These are phyloP conservation scores for Yasuhikotakia modesta DNA, from an alignment of 2,797 vertebrate genomes.

Conservation along the genomic window DNA sequence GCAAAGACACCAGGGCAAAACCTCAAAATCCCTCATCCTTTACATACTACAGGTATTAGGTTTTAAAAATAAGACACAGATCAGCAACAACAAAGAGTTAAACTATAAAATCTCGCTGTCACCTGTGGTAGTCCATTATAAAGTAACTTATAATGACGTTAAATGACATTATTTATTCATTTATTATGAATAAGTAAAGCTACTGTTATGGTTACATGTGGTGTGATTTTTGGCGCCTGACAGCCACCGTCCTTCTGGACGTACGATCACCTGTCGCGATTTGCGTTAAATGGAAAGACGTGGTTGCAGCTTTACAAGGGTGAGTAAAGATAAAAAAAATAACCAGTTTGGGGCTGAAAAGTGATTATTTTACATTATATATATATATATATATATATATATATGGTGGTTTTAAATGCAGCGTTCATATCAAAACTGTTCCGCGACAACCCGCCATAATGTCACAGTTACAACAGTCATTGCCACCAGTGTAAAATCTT, in stretches of 20 bases:
- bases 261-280: not conserved
- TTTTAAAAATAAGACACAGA: too few species aligned
- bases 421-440: not conserved
- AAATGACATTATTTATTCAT: not conserved
- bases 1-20: too few species aligned
- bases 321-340: not conserved
- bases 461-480: not conserved
- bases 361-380: not conserved
- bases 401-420: not conserved
- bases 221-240: not conserved
- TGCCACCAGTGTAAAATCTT: not conserved
- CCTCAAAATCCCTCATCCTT: too few species aligned
- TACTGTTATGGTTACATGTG: not conserved
- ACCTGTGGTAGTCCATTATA: too few species aligned
- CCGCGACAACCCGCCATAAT: not conserved
- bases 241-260: not conserved
- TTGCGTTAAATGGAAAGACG: too few species aligned
- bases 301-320: not conserved
- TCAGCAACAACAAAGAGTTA: not conserved
- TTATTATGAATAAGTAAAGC: too few species aligned
- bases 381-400: too few species aligned
- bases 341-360: not conserved
- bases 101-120: not conserved
- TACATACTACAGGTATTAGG: too few species aligned
- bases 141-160: too few species aligned